Percentiles rank a stretch among this genome's conserved stretches.
phyloP scores from a whole-genome alignment of 2,797 vertebrate species.

The Arctocebus calabarensis region DNA sequence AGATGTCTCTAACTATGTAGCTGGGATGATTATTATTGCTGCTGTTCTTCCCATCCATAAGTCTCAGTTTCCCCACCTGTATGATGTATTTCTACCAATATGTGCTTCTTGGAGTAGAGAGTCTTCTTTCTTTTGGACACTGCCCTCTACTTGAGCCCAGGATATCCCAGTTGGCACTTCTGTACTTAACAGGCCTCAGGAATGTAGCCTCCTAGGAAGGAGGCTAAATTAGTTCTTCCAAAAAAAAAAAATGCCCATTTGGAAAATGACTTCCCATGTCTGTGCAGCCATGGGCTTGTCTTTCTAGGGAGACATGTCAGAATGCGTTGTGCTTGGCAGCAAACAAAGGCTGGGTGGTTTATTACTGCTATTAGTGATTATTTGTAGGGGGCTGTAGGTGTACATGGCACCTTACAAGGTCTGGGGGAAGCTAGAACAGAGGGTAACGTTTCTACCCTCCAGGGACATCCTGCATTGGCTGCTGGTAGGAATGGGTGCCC shows the following conservation, averaged over 20 bases:
- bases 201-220: conserved; percentile 63
- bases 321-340: conserved; percentile 25
- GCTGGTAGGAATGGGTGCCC: background rate
- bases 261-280: conserved; percentile 72
- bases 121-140: conserved; percentile 21
- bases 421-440: conserved; percentile 20
- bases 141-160: background rate
- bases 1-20: background rate
- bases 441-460: background rate
- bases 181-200: conserved; percentile 21
- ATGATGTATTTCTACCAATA: background rate
- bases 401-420: background rate
- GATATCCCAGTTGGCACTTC: background rate
- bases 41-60: background rate
- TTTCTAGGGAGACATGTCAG: conserved; percentile 52
- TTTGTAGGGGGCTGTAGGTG: conserved; percentile 48
- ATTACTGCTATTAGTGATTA: conserved; percentile 65
- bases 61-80: background rate
- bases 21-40: background rate
- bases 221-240: conserved; percentile 70
- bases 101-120: background rate
- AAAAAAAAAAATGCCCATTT: conserved; percentile 51
- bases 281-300: conserved; percentile 54
- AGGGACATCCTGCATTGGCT: conserved; percentile 17
- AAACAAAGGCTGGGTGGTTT: conserved; percentile 54